Evolutionary conservation across 2,888 invertebrate genomes (phyloP).

Genomic region (Diarsia mendica): DNA sequence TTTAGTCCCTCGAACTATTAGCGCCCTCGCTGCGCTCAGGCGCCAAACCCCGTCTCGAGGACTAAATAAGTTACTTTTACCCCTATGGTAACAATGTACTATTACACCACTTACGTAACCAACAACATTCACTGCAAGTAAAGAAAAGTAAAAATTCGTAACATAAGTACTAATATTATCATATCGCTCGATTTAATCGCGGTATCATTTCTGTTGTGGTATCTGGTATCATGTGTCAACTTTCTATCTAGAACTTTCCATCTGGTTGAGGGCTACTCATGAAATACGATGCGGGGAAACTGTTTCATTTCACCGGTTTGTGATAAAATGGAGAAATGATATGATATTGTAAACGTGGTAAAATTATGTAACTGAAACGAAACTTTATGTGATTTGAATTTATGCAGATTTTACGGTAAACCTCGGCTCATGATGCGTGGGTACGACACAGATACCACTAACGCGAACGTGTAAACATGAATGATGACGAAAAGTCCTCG

Average conservation of each 20-base stretch:
- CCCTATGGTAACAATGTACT: too few species aligned
- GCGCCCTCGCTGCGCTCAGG: too few species aligned
- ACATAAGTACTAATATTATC: slow-evolving; percentile 30
- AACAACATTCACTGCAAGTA: neutral
- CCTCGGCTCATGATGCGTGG: neutral
- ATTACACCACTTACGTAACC: too few species aligned
- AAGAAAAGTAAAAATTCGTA: slow-evolving; percentile 18
- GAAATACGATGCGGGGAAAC: slow-evolving; percentile 47
- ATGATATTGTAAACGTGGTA: slow-evolving; percentile 17
- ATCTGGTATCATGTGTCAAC: slow-evolving; percentile 60
- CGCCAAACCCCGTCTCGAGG: too few species aligned
- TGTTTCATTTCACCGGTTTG: slow-evolving; percentile 18
- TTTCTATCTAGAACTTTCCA: slow-evolving; percentile 68
- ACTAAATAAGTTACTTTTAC: too few species aligned
- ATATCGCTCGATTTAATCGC: slow-evolving; percentile 44
- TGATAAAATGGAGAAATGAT: slow-evolving; percentile 22
- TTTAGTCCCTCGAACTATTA: too few species aligned
- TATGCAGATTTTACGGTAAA: neutral
- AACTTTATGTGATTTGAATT: neutral
- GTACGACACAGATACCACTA: neutral
- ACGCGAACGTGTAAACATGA: neutral
- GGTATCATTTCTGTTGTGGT: slow-evolving; percentile 37
- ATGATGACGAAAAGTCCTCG: neutral
- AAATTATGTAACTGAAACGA: neutral
- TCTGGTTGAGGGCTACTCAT: slow-evolving; percentile 31